These are phyloP conservation scores for Lasioglossum vierecki DNA, from an alignment of 2,888 invertebrate genomes.

Conservation along the genomic window DNA sequence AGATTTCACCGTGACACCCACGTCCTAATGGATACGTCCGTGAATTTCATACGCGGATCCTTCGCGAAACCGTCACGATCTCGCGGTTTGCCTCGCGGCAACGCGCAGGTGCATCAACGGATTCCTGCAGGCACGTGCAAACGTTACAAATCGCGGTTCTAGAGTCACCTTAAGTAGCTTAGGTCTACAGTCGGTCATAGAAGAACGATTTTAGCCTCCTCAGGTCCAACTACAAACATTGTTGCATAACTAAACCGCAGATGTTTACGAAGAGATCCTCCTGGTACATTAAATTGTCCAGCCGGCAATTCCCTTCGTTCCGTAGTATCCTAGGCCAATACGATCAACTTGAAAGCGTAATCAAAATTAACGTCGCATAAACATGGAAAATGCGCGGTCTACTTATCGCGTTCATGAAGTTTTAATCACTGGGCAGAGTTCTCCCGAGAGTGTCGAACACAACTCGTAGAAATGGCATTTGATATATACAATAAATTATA, in stretches of 20 bases:
- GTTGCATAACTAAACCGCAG: neutral
- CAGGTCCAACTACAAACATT: neutral
- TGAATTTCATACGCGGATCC: constrained; percentile 9
- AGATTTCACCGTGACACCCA: neutral
- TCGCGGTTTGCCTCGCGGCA: constrained; percentile 12
- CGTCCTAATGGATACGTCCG: constrained; percentile 18
- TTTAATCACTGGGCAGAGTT: neutral
- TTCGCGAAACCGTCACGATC: constrained; percentile 8
- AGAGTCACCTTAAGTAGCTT: neutral
- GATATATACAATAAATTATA: neutral
- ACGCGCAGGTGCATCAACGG: neutral
- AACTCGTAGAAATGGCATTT: neutral
- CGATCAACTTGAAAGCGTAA: neutral
- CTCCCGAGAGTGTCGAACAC: neutral
- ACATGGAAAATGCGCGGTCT: neutral
- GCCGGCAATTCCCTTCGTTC: neutral
- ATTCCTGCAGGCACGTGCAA: neutral
- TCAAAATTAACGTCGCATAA: neutral
- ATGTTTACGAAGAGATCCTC: neutral
- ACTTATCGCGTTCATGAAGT: neutral
- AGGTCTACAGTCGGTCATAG: neutral
- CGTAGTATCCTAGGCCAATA: neutral
- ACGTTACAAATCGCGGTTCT: neutral
- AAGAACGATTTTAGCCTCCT: neutral
- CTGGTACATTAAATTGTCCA: neutral